These are phyloP conservation scores for Danionella cerebrum DNA, from an alignment of 2,113 vertebrate species.

Conservation along the genomic window DNA sequence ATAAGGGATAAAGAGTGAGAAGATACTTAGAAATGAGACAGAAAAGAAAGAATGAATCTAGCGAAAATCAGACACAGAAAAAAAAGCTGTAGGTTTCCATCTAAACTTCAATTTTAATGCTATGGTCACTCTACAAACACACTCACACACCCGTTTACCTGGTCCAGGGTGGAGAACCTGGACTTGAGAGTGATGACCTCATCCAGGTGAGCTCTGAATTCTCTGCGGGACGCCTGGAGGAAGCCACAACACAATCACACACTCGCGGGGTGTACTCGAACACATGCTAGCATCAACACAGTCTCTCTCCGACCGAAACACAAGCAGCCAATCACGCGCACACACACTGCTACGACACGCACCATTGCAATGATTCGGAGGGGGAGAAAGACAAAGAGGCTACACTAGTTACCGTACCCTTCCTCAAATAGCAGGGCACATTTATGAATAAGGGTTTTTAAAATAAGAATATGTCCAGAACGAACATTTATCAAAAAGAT, in stretches of 20 bases:
- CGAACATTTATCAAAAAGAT: too few relatives aligned
- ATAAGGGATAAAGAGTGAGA: too few relatives aligned
- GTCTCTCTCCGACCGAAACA: neutral
- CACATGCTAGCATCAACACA: neutral
- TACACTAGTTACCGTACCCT: too few relatives aligned
- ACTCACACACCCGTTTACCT: constrained; percentile 64
- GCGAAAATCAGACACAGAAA: too few relatives aligned
- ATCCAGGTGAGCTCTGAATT: constrained; percentile 78
- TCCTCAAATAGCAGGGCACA: too few relatives aligned
- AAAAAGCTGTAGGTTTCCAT: too few relatives aligned
- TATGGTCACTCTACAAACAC: too few relatives aligned
- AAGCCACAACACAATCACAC: constrained; percentile 70
- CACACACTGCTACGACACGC: constrained; percentile 37
- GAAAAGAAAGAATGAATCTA: too few relatives aligned
- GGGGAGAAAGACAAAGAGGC: neutral
- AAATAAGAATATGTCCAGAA: too few relatives aligned
- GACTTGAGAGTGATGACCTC: constrained; percentile 80
- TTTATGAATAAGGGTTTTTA: too few relatives aligned
- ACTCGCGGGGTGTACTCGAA: neutral
- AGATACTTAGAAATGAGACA: too few relatives aligned
- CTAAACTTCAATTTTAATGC: too few relatives aligned
- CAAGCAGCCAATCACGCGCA: neutral
- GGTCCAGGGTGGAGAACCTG: constrained; percentile 80
- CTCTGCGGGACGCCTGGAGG: constrained; percentile 75
- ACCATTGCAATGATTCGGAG: constrained; percentile 18